Conservation (phyloP, 2,113 vertebrate species). For the Prunella himalayana region DNA sequence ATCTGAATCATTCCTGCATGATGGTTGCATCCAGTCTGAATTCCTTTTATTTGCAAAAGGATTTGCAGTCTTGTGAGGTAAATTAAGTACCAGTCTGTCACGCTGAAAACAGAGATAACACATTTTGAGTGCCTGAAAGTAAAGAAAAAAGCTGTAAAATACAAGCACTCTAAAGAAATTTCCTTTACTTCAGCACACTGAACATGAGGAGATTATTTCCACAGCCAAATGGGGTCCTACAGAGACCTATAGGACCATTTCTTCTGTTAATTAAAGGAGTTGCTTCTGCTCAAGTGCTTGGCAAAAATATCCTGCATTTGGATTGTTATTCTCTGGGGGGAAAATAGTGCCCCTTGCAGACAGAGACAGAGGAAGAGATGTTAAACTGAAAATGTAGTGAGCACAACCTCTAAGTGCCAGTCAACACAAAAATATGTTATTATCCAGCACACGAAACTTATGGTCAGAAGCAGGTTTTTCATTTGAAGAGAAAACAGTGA, state of each 20-base stretch:
- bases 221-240: neutral
- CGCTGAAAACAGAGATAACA: neutral
- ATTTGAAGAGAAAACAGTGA: neutral
- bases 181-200: neutral
- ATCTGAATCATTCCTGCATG: neutral
- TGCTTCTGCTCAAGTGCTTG: neutral
- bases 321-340: neutral
- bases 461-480: neutral
- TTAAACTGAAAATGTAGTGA: neutral
- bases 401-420: neutral
- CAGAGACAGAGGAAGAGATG: neutral
- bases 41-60: neutral
- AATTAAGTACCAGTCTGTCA: neutral
- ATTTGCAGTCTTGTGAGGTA: neutral
- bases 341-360: neutral
- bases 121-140: neutral
- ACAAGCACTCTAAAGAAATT: neutral
- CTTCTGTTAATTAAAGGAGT: neutral
- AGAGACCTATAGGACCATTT: neutral
- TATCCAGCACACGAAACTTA: neutral
- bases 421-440: neutral
- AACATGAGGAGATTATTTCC: neutral
- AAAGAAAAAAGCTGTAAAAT: neutral
- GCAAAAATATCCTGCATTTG: neutral
- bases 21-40: neutral